phyloP scores from a whole-genome alignment of 53 echinoderm and acorn worm genomes.

The Hippasteria phrygiana region DNA sequence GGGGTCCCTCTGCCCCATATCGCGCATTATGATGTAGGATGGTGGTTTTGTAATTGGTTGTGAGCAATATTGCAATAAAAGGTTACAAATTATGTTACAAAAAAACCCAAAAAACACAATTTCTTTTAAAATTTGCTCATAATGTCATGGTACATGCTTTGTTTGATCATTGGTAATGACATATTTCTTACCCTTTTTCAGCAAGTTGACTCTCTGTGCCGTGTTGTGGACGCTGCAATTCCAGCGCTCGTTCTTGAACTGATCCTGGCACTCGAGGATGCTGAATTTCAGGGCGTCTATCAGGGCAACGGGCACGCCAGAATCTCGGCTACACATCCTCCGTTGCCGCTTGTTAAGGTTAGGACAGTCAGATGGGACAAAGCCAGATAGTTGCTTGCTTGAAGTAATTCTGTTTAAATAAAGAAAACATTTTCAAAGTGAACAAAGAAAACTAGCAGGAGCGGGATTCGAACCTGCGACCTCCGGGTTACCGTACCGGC shows the following conservation, averaged over 20 bases:
- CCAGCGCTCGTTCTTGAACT: conserved; percentile 92
- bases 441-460: no score
- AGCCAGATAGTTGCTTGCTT: conserved; percentile 58
- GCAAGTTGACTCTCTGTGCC: conserved; percentile 78
- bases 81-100: no score
- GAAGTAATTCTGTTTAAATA: conserved; percentile 67
- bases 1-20: no score
- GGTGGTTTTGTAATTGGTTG: no score
- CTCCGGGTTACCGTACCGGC: no score
- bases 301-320: conserved; percentile 80
- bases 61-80: no score
- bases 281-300: conserved; percentile 81
- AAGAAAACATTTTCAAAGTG: no score
- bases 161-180: background rate
- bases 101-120: no score
- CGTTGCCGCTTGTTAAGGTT: conserved; percentile 82
- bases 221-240: conserved; percentile 85
- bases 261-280: conserved; percentile 78
- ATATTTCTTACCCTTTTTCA: conserved; percentile 80
- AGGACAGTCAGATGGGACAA: conserved; percentile 70
- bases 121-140: no score
- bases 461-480: no score
- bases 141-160: background rate
- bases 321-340: conserved; percentile 87
- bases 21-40: no score